Percentiles rank a stretch among this genome's conserved stretches.
Evolutionary conservation across 2,888 invertebrate genomes (phyloP).

Genomic region (Ichneumoninae sp.): DNA sequence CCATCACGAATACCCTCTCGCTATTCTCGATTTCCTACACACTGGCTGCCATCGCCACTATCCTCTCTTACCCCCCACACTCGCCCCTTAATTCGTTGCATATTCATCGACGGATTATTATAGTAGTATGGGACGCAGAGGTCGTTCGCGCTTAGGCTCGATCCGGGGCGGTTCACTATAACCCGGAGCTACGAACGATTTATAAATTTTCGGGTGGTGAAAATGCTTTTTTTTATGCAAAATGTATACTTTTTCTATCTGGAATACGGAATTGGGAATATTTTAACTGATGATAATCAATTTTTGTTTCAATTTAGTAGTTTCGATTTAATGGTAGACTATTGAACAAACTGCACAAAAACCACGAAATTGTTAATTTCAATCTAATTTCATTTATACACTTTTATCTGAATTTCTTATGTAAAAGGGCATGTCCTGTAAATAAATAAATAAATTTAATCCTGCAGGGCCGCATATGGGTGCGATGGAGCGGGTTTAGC

Average conservation of each 20-base stretch:
- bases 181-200: slow-evolving; percentile 16
- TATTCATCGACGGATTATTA: slow-evolving; percentile 82
- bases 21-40: slow-evolving; percentile 57
- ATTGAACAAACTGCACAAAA: no score
- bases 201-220: background rate
- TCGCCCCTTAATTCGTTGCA: slow-evolving; percentile 76
- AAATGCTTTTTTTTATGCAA: background rate
- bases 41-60: slow-evolving; percentile 55
- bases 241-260: background rate
- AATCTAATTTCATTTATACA: no score
- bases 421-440: no score
- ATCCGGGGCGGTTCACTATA: slow-evolving; percentile 43
- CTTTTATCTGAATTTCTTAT: no score
- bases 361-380: no score
- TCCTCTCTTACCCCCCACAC: slow-evolving; percentile 67
- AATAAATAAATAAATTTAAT: background rate
- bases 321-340: no score
- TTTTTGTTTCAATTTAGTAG: no score
- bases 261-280: background rate
- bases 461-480: no score
- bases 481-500: background rate
- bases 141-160: slow-evolving; percentile 53
- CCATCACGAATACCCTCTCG: slow-evolving; percentile 44
- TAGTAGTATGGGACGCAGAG: slow-evolving; percentile 68
- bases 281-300: background rate